Evolutionary conservation across 2,797 vertebrate species (phyloP), one percentile per base, ranked within the genome.

Genomic region (Ciconia nigra): DNA sequence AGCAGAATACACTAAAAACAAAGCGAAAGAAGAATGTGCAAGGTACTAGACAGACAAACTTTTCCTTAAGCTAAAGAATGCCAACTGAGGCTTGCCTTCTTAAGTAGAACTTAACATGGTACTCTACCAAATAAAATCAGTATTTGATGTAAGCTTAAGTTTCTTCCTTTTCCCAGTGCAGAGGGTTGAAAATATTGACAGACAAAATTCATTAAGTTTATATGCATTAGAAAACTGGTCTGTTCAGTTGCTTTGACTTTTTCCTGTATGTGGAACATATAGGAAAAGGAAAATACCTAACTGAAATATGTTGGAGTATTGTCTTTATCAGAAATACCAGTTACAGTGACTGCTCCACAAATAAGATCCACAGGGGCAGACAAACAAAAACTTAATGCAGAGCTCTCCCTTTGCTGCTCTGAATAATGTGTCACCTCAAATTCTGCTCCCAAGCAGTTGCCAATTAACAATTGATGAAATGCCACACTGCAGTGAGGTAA

Each of bases 21-120:
- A 98, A 94, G 96, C 97, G 57, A 97, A 95, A 66, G 98, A 99
- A 96, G 98, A 99, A 89, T 98, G 96, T 86, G 95, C 98, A 79
- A 98, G 98, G 99, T 99, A 98, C 7, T 61, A 65, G 35, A 22
- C 28, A 26, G 9, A 37, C 4, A 9, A 31, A 33, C 28, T 22
- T 57, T 26, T 39, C 15, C 3, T 37, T 58, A 61, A 74, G 57
- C 35, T 63, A 37, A 83, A 47, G 25, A 71, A 51, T 14, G 7
- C 29, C 55, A 55, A 2, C 24, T 25, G 29, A 73, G 29, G 24
- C 42, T 85, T 79, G 49, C 5, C 5, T 16, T 22, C 39, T 52
- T 31, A n/a, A 12, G 13, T 57, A 49, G 37, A 90, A 42, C 10
- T 39, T 66, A 21, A 15, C 14, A 5, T 31, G 14, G 5, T 73